Evolutionary conservation across 2,113 vertebrate genomes (phyloP).

Genomic region (Maccullochella peelii): DNA sequence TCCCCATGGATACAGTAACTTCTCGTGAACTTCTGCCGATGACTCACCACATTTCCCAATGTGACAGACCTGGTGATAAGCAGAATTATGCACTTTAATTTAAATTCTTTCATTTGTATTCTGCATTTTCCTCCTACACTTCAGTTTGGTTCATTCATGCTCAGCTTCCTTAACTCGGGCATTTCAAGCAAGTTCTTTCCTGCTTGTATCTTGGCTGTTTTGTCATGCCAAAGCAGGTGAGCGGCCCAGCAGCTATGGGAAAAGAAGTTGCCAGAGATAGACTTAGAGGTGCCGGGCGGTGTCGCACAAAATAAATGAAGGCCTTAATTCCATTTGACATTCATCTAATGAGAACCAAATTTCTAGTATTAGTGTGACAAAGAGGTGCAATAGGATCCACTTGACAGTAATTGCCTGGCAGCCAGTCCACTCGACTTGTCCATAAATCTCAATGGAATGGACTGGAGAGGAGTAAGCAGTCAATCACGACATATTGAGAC

Average conservation of each 20-base stretch:
- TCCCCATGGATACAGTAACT: constrained; percentile 30
- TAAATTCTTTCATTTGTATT: constrained; percentile 26
- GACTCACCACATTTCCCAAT: constrained; percentile 32
- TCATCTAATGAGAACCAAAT: constrained; percentile 80
- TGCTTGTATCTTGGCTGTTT: constrained; percentile 1
- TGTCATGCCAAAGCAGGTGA: constrained; percentile 40
- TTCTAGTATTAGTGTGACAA: constrained; percentile 76
- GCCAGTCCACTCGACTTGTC: constrained; percentile 54
- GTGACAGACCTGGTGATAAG: background rate
- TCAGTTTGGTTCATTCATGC: constrained; percentile 5
- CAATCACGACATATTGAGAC: constrained; percentile 60
- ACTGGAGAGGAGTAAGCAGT: constrained; percentile 67
- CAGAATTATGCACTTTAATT: constrained; percentile 11
- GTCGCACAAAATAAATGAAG: constrained; percentile 70
- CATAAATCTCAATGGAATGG: constrained; percentile 62
- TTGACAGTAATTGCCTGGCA: constrained; percentile 79
- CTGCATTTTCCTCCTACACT: background rate
- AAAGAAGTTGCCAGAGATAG: constrained; percentile 30
- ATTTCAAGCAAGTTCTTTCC: background rate
- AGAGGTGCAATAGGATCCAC: constrained; percentile 69
- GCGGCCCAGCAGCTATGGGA: constrained; percentile 14
- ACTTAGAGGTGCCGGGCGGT: background rate
- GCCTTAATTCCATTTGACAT: constrained; percentile 79
- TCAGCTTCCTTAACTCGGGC: background rate
- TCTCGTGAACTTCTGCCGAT: constrained; percentile 24